phyloP scores from a whole-genome alignment of 2,888 invertebrate species.

The Hedya salicella region DNA sequence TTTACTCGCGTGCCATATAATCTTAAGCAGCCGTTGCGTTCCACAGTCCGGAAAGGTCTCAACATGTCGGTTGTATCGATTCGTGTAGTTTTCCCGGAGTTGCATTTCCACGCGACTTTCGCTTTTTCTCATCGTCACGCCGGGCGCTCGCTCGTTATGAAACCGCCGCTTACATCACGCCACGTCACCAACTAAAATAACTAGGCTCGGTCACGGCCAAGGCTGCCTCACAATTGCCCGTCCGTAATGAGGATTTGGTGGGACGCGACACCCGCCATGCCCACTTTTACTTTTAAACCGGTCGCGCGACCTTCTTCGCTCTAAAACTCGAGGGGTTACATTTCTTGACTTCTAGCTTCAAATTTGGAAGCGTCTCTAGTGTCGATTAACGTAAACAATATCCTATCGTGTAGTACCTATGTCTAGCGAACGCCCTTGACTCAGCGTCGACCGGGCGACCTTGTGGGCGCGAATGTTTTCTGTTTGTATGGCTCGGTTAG shows the following conservation, averaged over 20 bases:
- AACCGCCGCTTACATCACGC: conserved; percentile 73
- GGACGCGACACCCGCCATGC: conserved; percentile 65
- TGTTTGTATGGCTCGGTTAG: conserved; percentile 62
- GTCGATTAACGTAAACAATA: conserved; percentile 40
- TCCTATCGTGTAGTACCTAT: conserved; percentile 58
- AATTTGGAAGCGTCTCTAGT: conserved; percentile 31
- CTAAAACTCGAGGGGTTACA: conserved; percentile 49
- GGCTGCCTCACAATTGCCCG: conserved; percentile 80
- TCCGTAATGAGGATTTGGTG: conserved; percentile 82
- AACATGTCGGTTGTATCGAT: conserved; percentile 5
- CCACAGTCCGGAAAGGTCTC: conserved; percentile 2
- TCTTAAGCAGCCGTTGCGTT: background rate
- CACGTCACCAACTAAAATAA: conserved; percentile 81
- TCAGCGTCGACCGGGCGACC: conserved; percentile 80
- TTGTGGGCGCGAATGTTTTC: conserved; percentile 76
- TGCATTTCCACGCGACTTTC: conserved; percentile 78
- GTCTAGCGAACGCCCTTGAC: conserved; percentile 82
- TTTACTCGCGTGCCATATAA: background rate
- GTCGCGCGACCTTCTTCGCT: conserved; percentile 76
- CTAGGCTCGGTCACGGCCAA: conserved; percentile 83
- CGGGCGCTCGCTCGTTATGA: conserved; percentile 70
- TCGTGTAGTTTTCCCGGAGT: conserved; percentile 31
- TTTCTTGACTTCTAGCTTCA: conserved; percentile 39
- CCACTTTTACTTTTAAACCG: conserved; percentile 83
- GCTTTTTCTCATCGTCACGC: conserved; percentile 73